phyloP scores from a whole-genome alignment of 2,113 vertebrate genomes.

The Opisthocomus hoazin region DNA sequence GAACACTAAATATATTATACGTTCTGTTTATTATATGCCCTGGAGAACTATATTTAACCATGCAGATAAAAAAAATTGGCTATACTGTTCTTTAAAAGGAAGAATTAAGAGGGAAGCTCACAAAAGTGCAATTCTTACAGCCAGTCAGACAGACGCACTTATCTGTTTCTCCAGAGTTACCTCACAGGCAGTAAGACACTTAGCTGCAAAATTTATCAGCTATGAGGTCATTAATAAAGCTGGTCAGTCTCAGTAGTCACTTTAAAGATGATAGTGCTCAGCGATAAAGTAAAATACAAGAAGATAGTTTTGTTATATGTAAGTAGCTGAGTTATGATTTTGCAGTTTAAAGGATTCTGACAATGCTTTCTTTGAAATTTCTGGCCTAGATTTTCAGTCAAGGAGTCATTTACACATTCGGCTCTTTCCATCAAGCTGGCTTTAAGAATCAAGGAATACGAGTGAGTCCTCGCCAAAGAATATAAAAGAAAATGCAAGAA shows the following conservation, averaged over 20 bases:
- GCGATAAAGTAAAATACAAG: slow-evolving; percentile 34
- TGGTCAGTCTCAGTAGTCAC: slow-evolving; percentile 60
- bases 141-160: slow-evolving; percentile 2
- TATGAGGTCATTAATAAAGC: slow-evolving; percentile 62
- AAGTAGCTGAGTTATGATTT: slow-evolving; percentile 16
- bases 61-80: not conserved
- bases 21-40: slow-evolving; percentile 12
- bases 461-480: not conserved
- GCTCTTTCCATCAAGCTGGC: not conserved
- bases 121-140: slow-evolving; percentile 40
- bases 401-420: slow-evolving; percentile 11
- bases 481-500: slow-evolving; percentile 15
- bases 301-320: slow-evolving; percentile 52
- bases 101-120: slow-evolving; percentile 20
- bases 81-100: not conserved
- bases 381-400: slow-evolving; percentile 11
- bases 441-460: not conserved
- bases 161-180: slow-evolving; percentile 21
- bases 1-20: slow-evolving; percentile 27
- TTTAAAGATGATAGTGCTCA: slow-evolving; percentile 29
- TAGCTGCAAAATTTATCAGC: slow-evolving; percentile 53
- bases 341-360: slow-evolving; percentile 22
- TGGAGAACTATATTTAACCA: slow-evolving; percentile 5
- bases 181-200: slow-evolving; percentile 48
- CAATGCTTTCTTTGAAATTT: slow-evolving; percentile 56